phyloP scores from a whole-genome alignment of 2,797 vertebrate genomes.

The Pseudomugil gertrudae region DNA sequence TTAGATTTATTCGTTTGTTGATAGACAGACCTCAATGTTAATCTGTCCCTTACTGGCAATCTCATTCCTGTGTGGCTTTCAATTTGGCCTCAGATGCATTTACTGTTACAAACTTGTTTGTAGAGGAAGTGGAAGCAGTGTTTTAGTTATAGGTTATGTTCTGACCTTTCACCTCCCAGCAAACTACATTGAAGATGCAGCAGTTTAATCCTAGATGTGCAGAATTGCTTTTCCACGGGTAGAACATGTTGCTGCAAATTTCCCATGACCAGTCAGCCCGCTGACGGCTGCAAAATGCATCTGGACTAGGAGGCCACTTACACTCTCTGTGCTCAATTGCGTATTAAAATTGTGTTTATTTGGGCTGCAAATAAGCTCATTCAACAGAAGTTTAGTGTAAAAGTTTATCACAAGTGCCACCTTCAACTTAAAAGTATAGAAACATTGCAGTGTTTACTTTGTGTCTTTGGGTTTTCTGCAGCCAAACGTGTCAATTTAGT shows the following conservation, averaged over 20 bases:
- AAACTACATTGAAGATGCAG: constrained; percentile 40
- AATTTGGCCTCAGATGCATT: constrained; percentile 24
- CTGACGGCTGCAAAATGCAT: constrained; percentile 44
- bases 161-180: constrained; percentile 9
- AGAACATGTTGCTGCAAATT: constrained; percentile 1
- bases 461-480: constrained; percentile 35
- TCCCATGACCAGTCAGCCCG: constrained; percentile 31
- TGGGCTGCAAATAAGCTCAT: constrained; percentile 17
- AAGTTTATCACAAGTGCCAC: constrained; percentile 14
- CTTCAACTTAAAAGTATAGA: constrained; percentile 3
- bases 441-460: constrained; percentile 28
- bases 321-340: background rate
- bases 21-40: constrained; percentile 50
- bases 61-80: constrained; percentile 31
- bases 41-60: constrained; percentile 38
- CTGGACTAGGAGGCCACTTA: constrained; percentile 12
- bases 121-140: constrained; percentile 12
- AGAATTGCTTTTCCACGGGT: constrained; percentile 22
- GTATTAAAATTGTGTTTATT: constrained; percentile 21
- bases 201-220: constrained; percentile 37
- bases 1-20: constrained; percentile 57
- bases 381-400: constrained; percentile 48
- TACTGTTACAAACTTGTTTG: constrained; percentile 18
- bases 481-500: constrained; percentile 33
- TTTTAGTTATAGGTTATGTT: constrained; percentile 23